Percentiles rank a stretch among this genome's conserved stretches.
These are phyloP conservation scores for Mya arenaria DNA, from an alignment of 1,140 invertebrate species.

Conservation along the genomic window DNA sequence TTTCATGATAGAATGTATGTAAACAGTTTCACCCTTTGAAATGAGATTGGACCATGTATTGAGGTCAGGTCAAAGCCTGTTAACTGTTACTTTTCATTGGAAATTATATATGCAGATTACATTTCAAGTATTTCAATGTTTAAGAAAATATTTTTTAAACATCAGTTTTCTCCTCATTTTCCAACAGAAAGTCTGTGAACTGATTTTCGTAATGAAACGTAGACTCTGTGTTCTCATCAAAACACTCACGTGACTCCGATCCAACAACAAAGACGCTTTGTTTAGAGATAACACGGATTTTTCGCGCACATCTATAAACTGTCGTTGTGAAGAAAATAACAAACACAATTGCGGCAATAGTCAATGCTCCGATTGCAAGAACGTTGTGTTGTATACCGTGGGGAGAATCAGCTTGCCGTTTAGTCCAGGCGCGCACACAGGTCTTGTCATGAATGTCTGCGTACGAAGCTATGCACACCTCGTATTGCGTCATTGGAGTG, in stretches of 20 bases:
- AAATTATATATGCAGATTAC: no score
- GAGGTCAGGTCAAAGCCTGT: no score
- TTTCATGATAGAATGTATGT: no score
- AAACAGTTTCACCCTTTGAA: no score
- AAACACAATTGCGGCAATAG: constrained; percentile 3
- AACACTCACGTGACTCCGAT: constrained; percentile 6
- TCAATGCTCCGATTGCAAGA: not conserved
- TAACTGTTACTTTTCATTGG: no score
- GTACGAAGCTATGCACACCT: constrained; percentile 30
- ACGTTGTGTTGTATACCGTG: constrained; percentile 12
- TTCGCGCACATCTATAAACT: not conserved
- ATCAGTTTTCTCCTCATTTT: not conserved
- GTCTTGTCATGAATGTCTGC: not conserved
- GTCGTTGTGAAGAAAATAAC: not conserved
- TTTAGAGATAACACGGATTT: constrained; percentile 7
- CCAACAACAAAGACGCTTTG: constrained; percentile 14
- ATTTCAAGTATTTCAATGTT: no score
- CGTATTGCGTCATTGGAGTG: constrained; percentile 15
- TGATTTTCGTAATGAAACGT: constrained; percentile 26
- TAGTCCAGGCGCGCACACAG: not conserved
- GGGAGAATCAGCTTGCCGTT: not conserved
- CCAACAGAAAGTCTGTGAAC: not conserved
- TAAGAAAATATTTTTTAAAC: no score
- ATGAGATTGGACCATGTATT: no score
- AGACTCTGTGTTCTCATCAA: constrained; percentile 13